Base-by-base conservation (phyloP, 2,888 invertebrate species). In the Pollenia angustigena region DNA sequence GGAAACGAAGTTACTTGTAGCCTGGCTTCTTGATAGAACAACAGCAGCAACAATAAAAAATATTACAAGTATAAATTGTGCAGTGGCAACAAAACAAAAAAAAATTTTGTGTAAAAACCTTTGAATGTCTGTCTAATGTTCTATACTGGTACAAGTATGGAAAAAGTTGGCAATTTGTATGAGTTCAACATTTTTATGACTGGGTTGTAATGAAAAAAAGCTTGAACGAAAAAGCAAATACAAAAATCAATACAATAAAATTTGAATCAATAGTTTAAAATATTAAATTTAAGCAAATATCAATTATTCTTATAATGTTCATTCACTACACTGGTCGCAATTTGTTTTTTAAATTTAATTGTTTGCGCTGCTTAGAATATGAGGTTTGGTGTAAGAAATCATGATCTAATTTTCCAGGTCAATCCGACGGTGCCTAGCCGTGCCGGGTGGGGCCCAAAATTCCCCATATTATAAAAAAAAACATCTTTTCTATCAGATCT, bases 151-250 rank as follows among this genome's bases (percentile, higher is more conserved):
- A 12, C 16, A 56, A 50, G 50, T 46, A 64, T 85, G 54, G 72
- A 74, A 85, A 88, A 83, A 79, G 18, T 78, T 71, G 46, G 71
- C 79, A 79, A 75, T 64, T 86, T 80, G 60, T 79, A 66, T 75
- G 71, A 80, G 75, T 79, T 81, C 50, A 85, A 79, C 40, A 71
- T 75, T 79, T 82, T 69, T 85, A 66, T 80, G 79, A 88, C 88
- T 90, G 87, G 89, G 88, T 88, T 90, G 60, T 74, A 50, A 62
- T 62, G 11, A 11, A 60, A 18, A 48, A 60, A 14, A 60, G 62
- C 52, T n/a, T 50, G 42, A 46, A 56, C 32, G 14, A 72, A 66
- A 76, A 60, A 66, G 14, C 16, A 42, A 58, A 58, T 42, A 54
- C 14, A 60, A 81, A 86, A 86, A 82, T 79, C 79, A 18, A 86